A percentile compares a stretch with the other conserved stretches of the same genome.
Evolutionary conservation across 2,888 invertebrate genomes (phyloP).

Genomic region (Halocaridina rubra): DNA sequence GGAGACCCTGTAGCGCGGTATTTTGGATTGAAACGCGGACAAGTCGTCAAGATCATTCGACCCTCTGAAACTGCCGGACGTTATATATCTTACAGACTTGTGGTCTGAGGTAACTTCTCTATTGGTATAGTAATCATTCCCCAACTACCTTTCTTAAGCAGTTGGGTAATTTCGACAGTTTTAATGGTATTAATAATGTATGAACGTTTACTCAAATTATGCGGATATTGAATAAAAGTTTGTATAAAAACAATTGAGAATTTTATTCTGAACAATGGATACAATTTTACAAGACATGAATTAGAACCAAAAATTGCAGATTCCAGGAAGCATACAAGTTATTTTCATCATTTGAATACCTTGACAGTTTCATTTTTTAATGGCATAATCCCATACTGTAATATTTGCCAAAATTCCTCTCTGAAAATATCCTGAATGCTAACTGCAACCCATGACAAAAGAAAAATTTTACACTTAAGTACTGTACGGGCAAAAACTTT

Average conservation of each 20-base stretch:
- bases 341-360: no score
- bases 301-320: slow-evolving; percentile 21
- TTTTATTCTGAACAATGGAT: slow-evolving; percentile 56
- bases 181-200: background rate
- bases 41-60: slow-evolving; percentile 97
- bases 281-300: slow-evolving; percentile 52
- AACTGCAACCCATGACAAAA: slow-evolving; percentile 30
- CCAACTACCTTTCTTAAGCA: background rate
- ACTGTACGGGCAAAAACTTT: slow-evolving; percentile 35
- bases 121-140: no score
- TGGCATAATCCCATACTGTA: background rate
- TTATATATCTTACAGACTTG: slow-evolving; percentile 97
- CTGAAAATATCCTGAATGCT: background rate
- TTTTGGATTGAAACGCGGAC: slow-evolving; percentile 97
- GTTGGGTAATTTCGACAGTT: background rate
- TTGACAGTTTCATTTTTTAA: no score
- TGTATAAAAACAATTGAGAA: slow-evolving; percentile 49
- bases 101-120: no score
- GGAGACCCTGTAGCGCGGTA: slow-evolving; percentile 99
- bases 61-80: slow-evolving; percentile 98
- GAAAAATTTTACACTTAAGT: slow-evolving; percentile 49
- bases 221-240: background rate
- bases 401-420: background rate
- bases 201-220: no score
- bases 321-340: background rate